Base-by-base conservation (phyloP, 92 coral and sea anemone genomes). In the Palythoa caribaeorum region DNA sequence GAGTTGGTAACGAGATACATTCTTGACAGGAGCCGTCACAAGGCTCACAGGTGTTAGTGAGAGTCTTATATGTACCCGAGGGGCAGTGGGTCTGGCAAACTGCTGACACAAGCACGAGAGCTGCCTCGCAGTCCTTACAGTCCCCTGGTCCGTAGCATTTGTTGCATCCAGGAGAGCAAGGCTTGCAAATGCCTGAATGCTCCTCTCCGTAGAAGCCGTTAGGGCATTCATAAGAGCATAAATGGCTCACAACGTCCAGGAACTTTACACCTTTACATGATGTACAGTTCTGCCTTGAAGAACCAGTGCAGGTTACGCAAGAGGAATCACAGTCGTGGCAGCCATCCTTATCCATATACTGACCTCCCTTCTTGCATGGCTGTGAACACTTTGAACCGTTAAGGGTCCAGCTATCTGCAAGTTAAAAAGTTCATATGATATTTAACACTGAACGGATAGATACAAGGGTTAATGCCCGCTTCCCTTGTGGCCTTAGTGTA, bases 181-280 rank as follows among this genome's bases (percentile, higher is more conserved):
- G 89, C 76, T 90, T 92, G 71, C 99, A 97, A 35, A 93, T 55
- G 2, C 95, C 92, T 19, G 96, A 92, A 2, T 79, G 79, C 51
- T 92, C 85, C 9, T 94, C 98, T 47, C 96, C 96, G 74, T 87
- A 94, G 80, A 73, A 92, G 16, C 93, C 95, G 14, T 66, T 89
- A 19, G 99, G 94, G 59, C 99, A 97, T 59, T 93, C 92, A 50
- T 88, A 94, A 0, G 94, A 88, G 87, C 99, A 97, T 35, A 89
- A 60, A 20, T 88, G 91, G 71, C 89, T 92, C 48, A 63, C 78
- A 3, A 90, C 76, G 50, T 95, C 94, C 2, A 93, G 89, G 79
- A 97, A 97, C 76, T 95, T 97, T 15, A 95, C 95, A 47, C 95
- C 99, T 78, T 93, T 92, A 50, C 99, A 97, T 77, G 95, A 88